Base-by-base conservation (phyloP, 2,888 invertebrate genomes). In the Priocnemis perturbator region DNA sequence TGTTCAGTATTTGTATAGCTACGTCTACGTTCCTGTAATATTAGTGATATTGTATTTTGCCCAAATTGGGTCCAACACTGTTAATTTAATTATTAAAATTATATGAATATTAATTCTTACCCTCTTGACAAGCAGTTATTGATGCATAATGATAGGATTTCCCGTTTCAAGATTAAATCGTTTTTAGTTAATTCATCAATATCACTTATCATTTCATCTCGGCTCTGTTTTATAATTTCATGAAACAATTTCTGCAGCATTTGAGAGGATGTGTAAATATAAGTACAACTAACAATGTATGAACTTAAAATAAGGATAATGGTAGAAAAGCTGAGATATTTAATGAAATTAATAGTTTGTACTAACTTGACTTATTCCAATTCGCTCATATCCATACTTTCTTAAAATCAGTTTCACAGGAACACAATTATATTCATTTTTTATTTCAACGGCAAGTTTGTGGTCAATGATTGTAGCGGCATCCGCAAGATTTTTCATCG, bases 341-440 rank as follows among this genome's bases (percentile, higher is more conserved):
- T 45, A 65, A 45, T 56, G 23, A 37, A 37, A 11, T 9, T 57
- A 58, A 61, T 52, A 60, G 30, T 50, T 47, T n/a, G 37, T 76
- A 81, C 83, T 82, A 67, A 90, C 89, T 79, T 87, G 82, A 50
- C 82, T 83, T 37, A 83, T 73, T 20, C 86, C 85, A 19, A 86
- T 82, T 37, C 89, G 84, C 52, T 87, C 86, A 69, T 90, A 89
- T 23, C 89, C 88, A 66, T 90, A 90, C 73, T 90, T 91, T 58
- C 89, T 90, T 50, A 91, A 81, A 53, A 91, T 86, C 19, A 90
- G 78, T 76, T 90, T 89, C 56, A 87, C 86, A 0, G 89, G 85
- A 68, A 91, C 89, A 44, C 86, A 83, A 60, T 87, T 87, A 48
- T 87, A 80, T 68, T 89, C 86, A 20, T 83, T 77, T 71, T 81